phyloP scores from a whole-genome alignment of 2,113 vertebrate genomes.

The Brevimyrus niger region DNA sequence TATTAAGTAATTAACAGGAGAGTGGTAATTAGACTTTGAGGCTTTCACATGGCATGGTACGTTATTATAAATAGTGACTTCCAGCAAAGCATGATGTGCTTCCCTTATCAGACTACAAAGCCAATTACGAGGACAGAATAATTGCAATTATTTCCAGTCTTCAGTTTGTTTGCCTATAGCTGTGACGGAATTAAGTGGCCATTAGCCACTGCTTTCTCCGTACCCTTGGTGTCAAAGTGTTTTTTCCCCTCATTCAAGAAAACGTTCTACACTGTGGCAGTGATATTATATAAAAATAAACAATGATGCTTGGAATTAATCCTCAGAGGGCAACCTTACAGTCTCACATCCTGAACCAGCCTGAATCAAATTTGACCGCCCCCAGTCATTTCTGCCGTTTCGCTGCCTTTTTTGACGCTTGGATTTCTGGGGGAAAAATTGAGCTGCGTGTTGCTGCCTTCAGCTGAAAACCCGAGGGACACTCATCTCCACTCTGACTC shows the following conservation, averaged over 20 bases:
- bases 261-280: neutral
- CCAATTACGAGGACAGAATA: constrained; percentile 16
- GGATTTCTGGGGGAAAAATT: neutral
- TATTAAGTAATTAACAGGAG: constrained; percentile 19
- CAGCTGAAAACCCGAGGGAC: neutral
- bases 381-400: neutral
- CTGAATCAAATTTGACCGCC: neutral
- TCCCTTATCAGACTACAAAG: constrained; percentile 8
- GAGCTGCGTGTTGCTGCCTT: neutral
- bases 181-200: neutral
- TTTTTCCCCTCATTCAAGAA: neutral
- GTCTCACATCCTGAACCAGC: neutral
- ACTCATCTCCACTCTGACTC: neutral
- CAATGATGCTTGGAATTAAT: neutral
- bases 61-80: constrained; percentile 9
- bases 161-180: constrained; percentile 9
- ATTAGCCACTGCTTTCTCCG: neutral
- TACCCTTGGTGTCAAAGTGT: neutral
- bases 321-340: neutral
- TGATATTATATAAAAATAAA: neutral
- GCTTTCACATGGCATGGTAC: constrained; percentile 8
- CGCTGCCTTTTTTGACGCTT: neutral
- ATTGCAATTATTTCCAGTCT: constrained; percentile 12
- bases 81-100: constrained; percentile 7
- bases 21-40: constrained; percentile 23